Base-by-base conservation (phyloP, 2,797 vertebrate species). In the Tokudaia tokunoshimensis region DNA sequence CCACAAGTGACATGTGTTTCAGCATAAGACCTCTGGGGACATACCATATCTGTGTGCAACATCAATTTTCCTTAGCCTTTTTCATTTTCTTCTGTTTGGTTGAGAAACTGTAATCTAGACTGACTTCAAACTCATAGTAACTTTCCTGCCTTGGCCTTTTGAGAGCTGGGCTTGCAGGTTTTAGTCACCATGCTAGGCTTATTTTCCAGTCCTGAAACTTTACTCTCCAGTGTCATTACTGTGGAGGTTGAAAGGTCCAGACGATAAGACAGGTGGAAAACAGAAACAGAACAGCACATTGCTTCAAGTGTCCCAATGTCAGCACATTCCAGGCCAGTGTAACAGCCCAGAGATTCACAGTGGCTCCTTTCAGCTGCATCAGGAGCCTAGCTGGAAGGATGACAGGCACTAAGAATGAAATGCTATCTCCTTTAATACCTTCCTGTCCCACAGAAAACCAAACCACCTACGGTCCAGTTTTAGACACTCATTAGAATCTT, bases 371-470 rank as follows among this genome's bases (percentile, higher is more conserved):
- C 59, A 44, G 65, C 6, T 44, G 6, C 50, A 34, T 0, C 4
- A 11, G 19, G 20, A 20, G 55, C 41, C 14, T 80, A 24, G 20
- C 47, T 44, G 13, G 44, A 81, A 96, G 20, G 26, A 37, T 52
- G 34, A 1, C n/a, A 20, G 37, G 20, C 15, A 57, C 12, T 44
- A 52, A 76, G 19, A 34, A 34, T 57, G 26, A 52, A 75, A 6
- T 15, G 6, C 44, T 57, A 80, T 80, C 24, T 65, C 47, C 57
- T 84, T 88, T 82, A 91, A 87, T 70, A 57, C 37, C 26, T 20
- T 89, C 44, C 41, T 81, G 13, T 89, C 37, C 95, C n/a, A 70
- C 11, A 89, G 75, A 31, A n/a, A 94, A 96, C 85, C 14, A 80
- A 75, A 22, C 11, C 50, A 89, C 50, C 15, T 9, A 83, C 44